Evolutionary conservation across 2,888 invertebrate genomes (phyloP).

Genomic region (Opisthograptis luteolata): DNA sequence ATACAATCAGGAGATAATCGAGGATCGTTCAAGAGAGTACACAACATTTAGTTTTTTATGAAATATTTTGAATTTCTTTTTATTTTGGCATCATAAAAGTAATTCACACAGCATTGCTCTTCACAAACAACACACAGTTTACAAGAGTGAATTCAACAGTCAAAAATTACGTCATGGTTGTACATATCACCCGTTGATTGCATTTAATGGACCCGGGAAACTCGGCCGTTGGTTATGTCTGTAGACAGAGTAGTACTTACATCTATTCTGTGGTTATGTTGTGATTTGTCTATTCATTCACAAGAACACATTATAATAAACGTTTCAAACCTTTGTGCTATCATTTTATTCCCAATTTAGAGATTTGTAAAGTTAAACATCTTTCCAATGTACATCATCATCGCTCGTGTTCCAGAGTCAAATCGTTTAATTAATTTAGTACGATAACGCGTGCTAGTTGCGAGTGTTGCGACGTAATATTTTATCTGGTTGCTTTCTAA

Average conservation of each 20-base stretch:
- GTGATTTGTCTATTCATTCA: conserved; percentile 33
- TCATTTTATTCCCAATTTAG: neutral
- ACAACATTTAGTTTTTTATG: too few relatives aligned
- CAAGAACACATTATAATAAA: conserved; percentile 10
- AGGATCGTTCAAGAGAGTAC: neutral
- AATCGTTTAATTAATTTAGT: conserved; percentile 36
- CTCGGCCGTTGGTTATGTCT: conserved; percentile 28
- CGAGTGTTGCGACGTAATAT: conserved; percentile 44
- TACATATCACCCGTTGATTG: conserved; percentile 35
- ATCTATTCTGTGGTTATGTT: too few relatives aligned
- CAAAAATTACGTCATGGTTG: conserved; percentile 35
- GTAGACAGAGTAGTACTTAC: too few relatives aligned
- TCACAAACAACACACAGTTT: conserved; percentile 32
- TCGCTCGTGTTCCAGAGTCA: conserved; percentile 13
- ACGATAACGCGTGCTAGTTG: conserved; percentile 55
- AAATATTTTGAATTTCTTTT: too few relatives aligned
- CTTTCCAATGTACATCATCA: neutral
- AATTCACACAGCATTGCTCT: too few relatives aligned
- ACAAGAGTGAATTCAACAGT: conserved; percentile 33
- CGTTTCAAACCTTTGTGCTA: neutral
- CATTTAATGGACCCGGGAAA: conserved; percentile 38
- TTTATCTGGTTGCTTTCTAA: conserved; percentile 74
- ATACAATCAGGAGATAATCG: conserved; percentile 45
- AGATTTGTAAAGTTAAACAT: neutral
- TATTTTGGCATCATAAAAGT: too few relatives aligned